Base-by-base conservation (phyloP, 2,113 vertebrate species). In the Mirounga angustirostris region DNA sequence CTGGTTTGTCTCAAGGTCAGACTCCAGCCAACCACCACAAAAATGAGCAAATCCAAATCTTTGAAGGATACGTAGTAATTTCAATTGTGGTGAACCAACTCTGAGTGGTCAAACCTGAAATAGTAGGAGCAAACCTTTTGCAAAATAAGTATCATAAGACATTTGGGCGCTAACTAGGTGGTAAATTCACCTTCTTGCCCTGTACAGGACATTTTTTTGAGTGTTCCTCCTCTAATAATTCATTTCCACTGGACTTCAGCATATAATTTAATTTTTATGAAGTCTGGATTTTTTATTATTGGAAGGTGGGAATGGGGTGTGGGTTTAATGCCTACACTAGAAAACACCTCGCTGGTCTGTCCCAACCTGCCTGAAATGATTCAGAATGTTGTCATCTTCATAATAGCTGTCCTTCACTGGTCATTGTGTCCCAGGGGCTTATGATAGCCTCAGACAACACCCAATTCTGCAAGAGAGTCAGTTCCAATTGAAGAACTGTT, bases 261-360 rank as follows among this genome's bases (percentile, higher is more conserved):
- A 83, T 71, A 88, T 84, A 15, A 71, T 89, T 92, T 90, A 58
- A 71, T 56, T 94, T 95, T 94, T 73, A 94, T 93, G 43, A 95
- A 97, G 79, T 80, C 79, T 74, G 50, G 58, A 83, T 33, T 61
- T 93, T 94, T 89, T 93, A 83, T 93, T 80, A 89, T 69, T 43
- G 28, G 58, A 79, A 97, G 63, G 79, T 93, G 58, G 65, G 21
- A 93, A 56, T 19, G 40, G 69, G 82, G 54, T 91, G 26, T 86
- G 89, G 33, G 8, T 83, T 78, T 65, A 54, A 74, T 89, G 73
- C 5, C 13, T 63, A 11, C 14, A 0, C 2, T 85, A 28, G 40
- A 78, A 93, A 88, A 54, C 50, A 46, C 28, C 78, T 91, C 16
- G 1, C 52, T 58, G 43, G 5, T 78, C 33, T 14, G 5, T 69